Conservation (phyloP, 1,140 invertebrate genomes). For the Apolygus lucorum region DNA sequence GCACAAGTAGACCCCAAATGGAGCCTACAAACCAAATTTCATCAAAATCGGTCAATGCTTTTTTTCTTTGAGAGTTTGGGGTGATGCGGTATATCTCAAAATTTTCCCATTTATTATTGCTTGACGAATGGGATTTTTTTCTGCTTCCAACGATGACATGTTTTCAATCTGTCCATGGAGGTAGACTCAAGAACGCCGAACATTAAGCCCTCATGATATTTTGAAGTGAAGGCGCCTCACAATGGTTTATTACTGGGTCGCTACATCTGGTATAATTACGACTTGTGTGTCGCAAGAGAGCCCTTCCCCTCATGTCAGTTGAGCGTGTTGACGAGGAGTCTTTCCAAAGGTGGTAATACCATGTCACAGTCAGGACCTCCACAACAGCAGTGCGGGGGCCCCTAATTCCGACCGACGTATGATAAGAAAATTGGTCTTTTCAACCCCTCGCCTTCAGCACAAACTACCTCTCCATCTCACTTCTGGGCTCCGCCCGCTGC, state of each 20-base stretch:
- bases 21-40: no score
- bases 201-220: no score
- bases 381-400: conserved; percentile 9
- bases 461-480: conserved; percentile 16
- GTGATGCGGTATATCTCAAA: no score
- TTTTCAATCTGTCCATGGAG: no score
- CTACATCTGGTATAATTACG: not conserved
- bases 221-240: no score
- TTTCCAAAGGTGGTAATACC: conserved; percentile 10
- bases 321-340: conserved; percentile 10
- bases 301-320: not conserved
- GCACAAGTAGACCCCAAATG: no score
- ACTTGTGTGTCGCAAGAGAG: not conserved
- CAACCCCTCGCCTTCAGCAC: not conserved
- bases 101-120: no score
- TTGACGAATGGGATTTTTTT: no score
- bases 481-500: conserved; percentile 8
- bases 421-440: conserved; percentile 17
- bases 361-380: conserved; percentile 10
- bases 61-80: no score
- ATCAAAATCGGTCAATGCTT: no score
- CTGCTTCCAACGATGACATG: no score
- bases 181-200: no score
- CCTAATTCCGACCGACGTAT: conserved; percentile 15
- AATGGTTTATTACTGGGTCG: not conserved